Evolutionary conservation across 2,797 vertebrate species (phyloP), one percentile per base, ranked within the genome.

Genomic region (Clarias pachynema): DNA sequence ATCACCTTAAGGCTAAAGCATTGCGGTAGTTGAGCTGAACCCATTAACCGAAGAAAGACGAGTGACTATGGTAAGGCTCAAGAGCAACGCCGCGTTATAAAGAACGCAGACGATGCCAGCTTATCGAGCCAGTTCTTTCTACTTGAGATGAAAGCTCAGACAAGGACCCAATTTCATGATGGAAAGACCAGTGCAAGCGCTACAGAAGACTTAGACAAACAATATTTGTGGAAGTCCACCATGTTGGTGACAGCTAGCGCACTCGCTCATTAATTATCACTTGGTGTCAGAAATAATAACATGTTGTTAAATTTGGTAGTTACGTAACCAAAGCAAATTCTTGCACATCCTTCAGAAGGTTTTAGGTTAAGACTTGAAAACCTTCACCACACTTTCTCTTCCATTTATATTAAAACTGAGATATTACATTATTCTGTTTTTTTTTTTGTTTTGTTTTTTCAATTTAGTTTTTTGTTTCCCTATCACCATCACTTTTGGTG

Each of bases 1-100:
- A 75, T 75, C 73, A 57, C 73, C 8, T 18, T 56, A 75, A 49
- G 26, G 73, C 16, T 56, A 75, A 75, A 75, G 49, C 26, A 75
- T 29, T 20, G 53, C 73, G 18, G 31, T 57, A 31, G 53, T 20
- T 26, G 16, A 57, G 16, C 49, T 57, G 73, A 75, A 75, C 53
- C 73, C 26, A 75, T 75, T 75, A 75, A 31, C n/a, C 8, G 24
- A 75, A 75, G 26, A 31, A 75, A 31, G 49, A 57, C 73, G 29
- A 31, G 49, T 75, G 49, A 34, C 74, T 24, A 15, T 59, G 20
- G 74, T 34, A 7, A 34, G 6, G 56, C 10, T 3, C 29, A 37
- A 59, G 49, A 75, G 18, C 24, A 24, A 78, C 9, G 4, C 29
- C 20, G 57, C 20, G 20, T 29, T 34, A 79, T 40, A 6, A 62